Base-by-base conservation (phyloP, 1,140 invertebrate species). In the Manduca sexta region DNA sequence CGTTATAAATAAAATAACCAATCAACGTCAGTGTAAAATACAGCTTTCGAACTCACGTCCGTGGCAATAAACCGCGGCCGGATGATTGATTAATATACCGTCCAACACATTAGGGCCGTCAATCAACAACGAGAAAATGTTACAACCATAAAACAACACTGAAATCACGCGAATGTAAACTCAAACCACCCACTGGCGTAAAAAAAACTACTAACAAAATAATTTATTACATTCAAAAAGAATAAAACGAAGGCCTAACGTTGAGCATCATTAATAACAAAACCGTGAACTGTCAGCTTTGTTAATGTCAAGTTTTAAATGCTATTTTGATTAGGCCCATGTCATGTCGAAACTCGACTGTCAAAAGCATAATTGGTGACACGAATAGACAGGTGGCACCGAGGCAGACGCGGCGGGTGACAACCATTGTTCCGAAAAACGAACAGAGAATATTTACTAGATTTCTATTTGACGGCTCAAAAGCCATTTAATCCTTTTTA, bases 271-370 rank as follows among this genome's bases (percentile, higher is more conserved):
- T 84, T 84, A 84, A 84, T 83, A 79, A 77, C 71, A 64, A 69
- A 81, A 69, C 76, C 78, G 71, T 75, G 75, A 79, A 79, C 78
- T 83, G 82, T 81, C 79, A 82, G 69, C 72, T 66, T 67, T 64
- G 72, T 72, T 82, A 74, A 82, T 74, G 69, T 68, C 63, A 68
- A 71, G 67, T 68, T 77, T 83, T 84, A 86, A 87, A 87, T 82
- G 82, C 78, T 87, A 85, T 87, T 86, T 86, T 87, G 86, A 87
- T 87, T 86, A 86, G 83, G 76, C 84, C 73, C 84, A 85, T 82
- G 86, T 86, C 86, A 84, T 86, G 83, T 87, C 65, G 71, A 74
- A 86, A 86, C 84, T 86, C 74, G 82, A 75, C 83, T 86, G 86
- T 87, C 86, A 85, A 73, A 81, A 79, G 62, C 74, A 73, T 86